Evolutionary conservation across 2,888 invertebrate genomes (phyloP), one percentile per base, ranked within the genome.

Genomic region (Stenodera caucasica): DNA sequence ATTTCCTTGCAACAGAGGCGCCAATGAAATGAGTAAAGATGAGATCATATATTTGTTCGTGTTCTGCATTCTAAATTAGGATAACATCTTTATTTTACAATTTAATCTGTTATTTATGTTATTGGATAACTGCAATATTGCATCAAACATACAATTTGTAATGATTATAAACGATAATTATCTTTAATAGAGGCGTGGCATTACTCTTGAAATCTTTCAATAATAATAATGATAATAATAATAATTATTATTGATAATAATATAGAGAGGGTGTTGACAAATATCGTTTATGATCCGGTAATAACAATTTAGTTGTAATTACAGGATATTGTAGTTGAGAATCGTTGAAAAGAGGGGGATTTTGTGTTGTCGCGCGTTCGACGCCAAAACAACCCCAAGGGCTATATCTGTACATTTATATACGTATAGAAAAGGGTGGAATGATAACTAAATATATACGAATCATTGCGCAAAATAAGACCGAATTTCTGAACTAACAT

Each of bases 251-350:
- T 45, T 21, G 45, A 21, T 45, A 21, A 45, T 45, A 18, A 45
- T 45, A 45, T 45, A 23, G 21, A n/a, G 11, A 54, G 67, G 70
- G 66, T 70, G 69, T 71, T 71, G 71, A 70, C 71, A 70, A 69
- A 69, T 67, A 67, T 66, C 68, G 67, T 67, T 66, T 71, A 67
- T 69, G 68, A 69, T 70, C 68, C 67, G 68, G 70, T 72, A 72
- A 73, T 67, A 69, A 69, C 72, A 70, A 74, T 74, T 73, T 70
- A 65, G 65, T 59, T 60, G 65, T 72, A 72, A 74, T 74, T 74
- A 72, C 64, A 65, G 45, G 70, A 64, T 67, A 66, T 73, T 70
- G 68, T 56, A 33, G 55, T 64, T 61, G 64, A 63, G 70, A 68
- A 60, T 52, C 58, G 63, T 61, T 45, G 45, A 23, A 45, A 23